Base-by-base conservation (phyloP, 1,140 invertebrate species). In the Tyrophagus putrescentiae region DNA sequence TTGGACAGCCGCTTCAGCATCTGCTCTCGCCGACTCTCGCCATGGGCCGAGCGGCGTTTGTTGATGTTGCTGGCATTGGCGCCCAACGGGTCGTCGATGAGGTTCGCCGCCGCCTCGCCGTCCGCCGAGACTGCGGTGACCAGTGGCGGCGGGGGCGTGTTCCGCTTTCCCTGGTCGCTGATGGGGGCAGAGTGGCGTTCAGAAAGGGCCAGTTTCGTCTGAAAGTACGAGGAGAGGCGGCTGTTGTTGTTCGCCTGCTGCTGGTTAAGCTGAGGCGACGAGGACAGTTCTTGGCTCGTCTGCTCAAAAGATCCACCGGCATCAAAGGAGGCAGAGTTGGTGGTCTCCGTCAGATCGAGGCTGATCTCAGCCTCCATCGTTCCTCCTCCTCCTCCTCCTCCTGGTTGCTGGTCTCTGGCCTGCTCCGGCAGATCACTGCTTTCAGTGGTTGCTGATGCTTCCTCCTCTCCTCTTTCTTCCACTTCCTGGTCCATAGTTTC, bases 1-100 rank as follows among this genome's bases (percentile, higher is more conserved):
- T 60, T 60, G 18, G 58, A 60, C 16, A 60, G 25, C 18, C 58
- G 13, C 34, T 60, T 60, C 7, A 60, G 54, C 58, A 60, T 60
- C 27, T 60, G 58, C 13, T 60, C 58, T 18, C 58, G 58, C 16
- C 54, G 13, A 60, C 53, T 60, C 21, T 60, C 58, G 3, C 58
- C 58, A 13, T 11, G 7, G 27, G 58, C 58, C 18, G 58, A 61
- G 27, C 53, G 28, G 33, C 58, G 32, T 36, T 59, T 59, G 42
- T 60, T 29, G 7, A 6, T 60, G 11, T 6, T 56, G 7, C 18
- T 7, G 7, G 18, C 4, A 54, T 27, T 31, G 25, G 52, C 32
- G 32, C 41, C 18, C 18, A 52, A 9, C n/a, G 31, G n/a, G 48
- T 21, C 9, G n/a, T n/a, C n/a, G n/a, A n/a, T n/a, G n/a, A n/a